Percentiles rank a stretch among this genome's conserved stretches.
These are phyloP conservation scores for Pongo pygmaeus DNA, from an alignment of 2,113 vertebrate species.

Conservation along the genomic window DNA sequence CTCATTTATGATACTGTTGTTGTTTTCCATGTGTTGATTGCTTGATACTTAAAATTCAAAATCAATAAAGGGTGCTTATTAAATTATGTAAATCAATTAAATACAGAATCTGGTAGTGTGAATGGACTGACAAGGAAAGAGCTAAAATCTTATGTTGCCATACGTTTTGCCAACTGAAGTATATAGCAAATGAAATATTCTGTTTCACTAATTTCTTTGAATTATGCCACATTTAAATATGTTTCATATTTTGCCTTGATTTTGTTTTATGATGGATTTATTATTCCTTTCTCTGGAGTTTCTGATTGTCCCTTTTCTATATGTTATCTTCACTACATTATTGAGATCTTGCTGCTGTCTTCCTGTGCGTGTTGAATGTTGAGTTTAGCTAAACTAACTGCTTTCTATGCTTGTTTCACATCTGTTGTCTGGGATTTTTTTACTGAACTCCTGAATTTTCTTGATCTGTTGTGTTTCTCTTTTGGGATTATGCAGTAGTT, in stretches of 20 bases:
- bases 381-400: background rate
- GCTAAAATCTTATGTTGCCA: background rate
- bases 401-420: background rate
- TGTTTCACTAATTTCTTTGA: background rate
- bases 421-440: background rate
- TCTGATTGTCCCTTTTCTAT: background rate
- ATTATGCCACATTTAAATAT: background rate
- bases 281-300: background rate
- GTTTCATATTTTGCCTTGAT: background rate
- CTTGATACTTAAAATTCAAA: constrained; percentile 34
- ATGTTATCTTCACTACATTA: background rate
- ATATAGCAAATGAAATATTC: background rate
- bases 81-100: background rate
- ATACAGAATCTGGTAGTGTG: background rate
- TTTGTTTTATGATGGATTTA: background rate
- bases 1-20: background rate
- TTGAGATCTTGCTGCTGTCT: background rate
- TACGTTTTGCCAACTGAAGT: background rate
- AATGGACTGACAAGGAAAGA: background rate
- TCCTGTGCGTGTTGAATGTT: background rate
- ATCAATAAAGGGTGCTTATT: background rate
- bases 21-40: background rate
- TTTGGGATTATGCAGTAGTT: constrained; percentile 15
- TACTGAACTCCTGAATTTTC: background rate
- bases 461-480: background rate